Base-by-base conservation (phyloP, 2,888 invertebrate species). In the Didymodactylos carnosus region DNA sequence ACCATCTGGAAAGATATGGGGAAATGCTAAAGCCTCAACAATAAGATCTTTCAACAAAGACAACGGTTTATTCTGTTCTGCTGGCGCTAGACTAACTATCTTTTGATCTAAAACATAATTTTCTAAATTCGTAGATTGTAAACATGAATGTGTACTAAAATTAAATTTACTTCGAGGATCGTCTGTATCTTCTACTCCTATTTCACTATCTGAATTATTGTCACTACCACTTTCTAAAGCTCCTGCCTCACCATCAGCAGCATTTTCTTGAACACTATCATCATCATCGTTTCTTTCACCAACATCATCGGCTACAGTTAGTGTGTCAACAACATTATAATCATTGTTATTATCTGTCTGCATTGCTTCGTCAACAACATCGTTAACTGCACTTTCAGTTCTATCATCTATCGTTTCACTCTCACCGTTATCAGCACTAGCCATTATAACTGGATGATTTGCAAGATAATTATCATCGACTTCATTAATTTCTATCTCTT, bases 11-110 rank as follows among this genome's bases (percentile, higher is more conserved):
- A 53, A 53, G 7, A 53, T 1, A 35, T 53, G 53, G 16, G 53
- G 14, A 35, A 53, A 53, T 6, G 78, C 76, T 53, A 79, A 72
- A 76, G 78, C 77, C 43, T 80, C 79, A 11, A 77, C 75, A 72
- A 78, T 73, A 13, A 76, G 75, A 35, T 78, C 76, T 23, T 76
- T 73, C 39, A 79, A 76, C 76, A 79, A 77, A 8, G 79, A 76
- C 1, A 79, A 72, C 7, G 79, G 78, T 29, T 69, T 69, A 75
- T 79, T 77, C 14, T 76, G 75, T 77, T 79, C 78, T 2, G 78
- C 79, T 13, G 79, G 79, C 3, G 80, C 79, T 40, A 79, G 78
- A 13, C 29, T 40, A 27, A 71, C 4, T 25, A 39, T 19, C 2
- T 43, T 27, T 6, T 39, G 73, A 7, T 73, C 27, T 10, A 53